Evolutionary conservation across 2,888 invertebrate genomes (phyloP).

Genomic region (Eristalis pertinax): DNA sequence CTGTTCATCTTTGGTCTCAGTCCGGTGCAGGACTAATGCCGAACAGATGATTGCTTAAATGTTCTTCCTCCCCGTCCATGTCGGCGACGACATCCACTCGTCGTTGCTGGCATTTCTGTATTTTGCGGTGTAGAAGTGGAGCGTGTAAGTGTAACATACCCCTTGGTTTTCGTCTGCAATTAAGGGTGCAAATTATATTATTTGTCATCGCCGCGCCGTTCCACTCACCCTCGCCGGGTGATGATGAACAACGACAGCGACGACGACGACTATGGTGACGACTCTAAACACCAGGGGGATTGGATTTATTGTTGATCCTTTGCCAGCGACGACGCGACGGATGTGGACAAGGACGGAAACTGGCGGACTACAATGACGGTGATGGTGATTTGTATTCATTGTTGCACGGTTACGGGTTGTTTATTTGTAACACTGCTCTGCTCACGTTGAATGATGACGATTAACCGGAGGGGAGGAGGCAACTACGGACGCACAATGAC

Average conservation of each 20-base stretch:
- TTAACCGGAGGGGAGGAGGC: slow-evolving; percentile 34
- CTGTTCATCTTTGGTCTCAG: slow-evolving; percentile 59
- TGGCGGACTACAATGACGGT: slow-evolving; percentile 1
- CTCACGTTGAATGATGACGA: slow-evolving; percentile 57
- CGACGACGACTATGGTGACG: slow-evolving; percentile 5
- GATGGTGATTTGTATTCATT: slow-evolving; percentile 71
- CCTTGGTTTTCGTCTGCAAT: slow-evolving; percentile 66
- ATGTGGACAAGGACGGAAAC: not conserved
- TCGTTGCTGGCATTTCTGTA: slow-evolving; percentile 6
- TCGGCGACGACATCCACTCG: slow-evolving; percentile 10
- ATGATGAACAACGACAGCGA: not conserved
- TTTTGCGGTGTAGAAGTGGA: slow-evolving; percentile 67
- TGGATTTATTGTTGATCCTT: slow-evolving; percentile 70
- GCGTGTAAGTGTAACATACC: slow-evolving; percentile 69
- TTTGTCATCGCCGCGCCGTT: slow-evolving; percentile 68
- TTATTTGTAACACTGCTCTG: slow-evolving; percentile 63
- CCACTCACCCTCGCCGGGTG: slow-evolving; percentile 21
- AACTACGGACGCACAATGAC: slow-evolving; percentile 25
- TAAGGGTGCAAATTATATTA: slow-evolving; percentile 73
- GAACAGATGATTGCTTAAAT: slow-evolving; percentile 71
- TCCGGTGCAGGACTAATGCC: slow-evolving; percentile 44
- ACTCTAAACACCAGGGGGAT: slow-evolving; percentile 62
- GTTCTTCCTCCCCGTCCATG: slow-evolving; percentile 31
- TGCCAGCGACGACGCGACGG: not conserved
- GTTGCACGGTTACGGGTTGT: slow-evolving; percentile 71